These are phyloP conservation scores for Ciona savignyi DNA, from an alignment of 23 tunicate genomes.

Conservation along the genomic window DNA sequence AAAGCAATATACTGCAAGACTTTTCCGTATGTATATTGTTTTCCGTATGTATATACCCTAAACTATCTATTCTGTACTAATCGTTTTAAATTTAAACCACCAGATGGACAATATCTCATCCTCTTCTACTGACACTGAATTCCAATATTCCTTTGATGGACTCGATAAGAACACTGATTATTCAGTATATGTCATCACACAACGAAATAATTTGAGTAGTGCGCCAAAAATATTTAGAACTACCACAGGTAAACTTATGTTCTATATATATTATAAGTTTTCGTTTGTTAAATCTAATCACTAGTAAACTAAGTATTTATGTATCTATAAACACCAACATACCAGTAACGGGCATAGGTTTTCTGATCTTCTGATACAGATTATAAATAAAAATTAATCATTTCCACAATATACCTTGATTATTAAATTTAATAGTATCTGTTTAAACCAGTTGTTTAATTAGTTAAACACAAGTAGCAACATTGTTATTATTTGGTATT, in stretches of 20 bases:
- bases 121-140: slow-evolving; percentile 4
- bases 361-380: too few relatives aligned
- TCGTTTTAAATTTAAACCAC: too few relatives aligned
- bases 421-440: too few relatives aligned
- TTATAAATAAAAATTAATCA: not conserved
- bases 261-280: not conserved
- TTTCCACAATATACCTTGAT: not conserved
- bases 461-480: too few relatives aligned
- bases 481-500: too few relatives aligned
- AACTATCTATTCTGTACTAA: too few relatives aligned
- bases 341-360: too few relatives aligned
- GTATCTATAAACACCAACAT: too few relatives aligned
- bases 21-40: not conserved
- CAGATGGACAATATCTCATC: slow-evolving; percentile 16
- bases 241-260: slow-evolving; percentile 15
- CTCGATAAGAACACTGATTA: slow-evolving; percentile 19
- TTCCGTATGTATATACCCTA: too few relatives aligned
- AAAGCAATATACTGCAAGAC: too few relatives aligned
- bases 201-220: slow-evolving; percentile 18
- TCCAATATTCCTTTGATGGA: slow-evolving; percentile 13
- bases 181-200: slow-evolving; percentile 27
- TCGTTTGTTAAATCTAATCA: not conserved
- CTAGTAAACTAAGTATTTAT: too few relatives aligned
- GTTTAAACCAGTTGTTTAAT: too few relatives aligned
- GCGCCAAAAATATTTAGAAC: slow-evolving; percentile 9